Evolutionary conservation across 1,140 invertebrate genomes (phyloP), one percentile per base, ranked within the genome.

Genomic region (Potamilus streckersoni): DNA sequence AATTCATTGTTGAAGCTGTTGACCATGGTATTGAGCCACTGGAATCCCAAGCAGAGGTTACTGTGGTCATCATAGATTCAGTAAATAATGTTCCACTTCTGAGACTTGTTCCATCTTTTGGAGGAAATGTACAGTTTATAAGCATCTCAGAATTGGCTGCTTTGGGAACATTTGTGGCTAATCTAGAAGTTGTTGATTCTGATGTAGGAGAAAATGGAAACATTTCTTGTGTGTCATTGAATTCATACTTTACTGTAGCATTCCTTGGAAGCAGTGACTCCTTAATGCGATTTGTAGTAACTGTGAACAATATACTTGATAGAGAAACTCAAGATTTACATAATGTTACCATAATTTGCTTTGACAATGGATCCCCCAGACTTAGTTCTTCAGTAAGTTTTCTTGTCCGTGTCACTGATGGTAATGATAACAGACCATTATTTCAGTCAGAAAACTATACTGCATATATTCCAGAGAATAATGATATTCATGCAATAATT

Each of bases 81-180:
- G 97, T 96, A 1, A 83, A 83, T 62, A 92, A 93, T 59, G 94
- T 97, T 72, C 91, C 99, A 12, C 96, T 98, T 88, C 92, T 97
- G 31, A 97, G 99, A 90, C 0, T 83, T 56, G 94, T 94, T 0
- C 93, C 95, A 1, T 93, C 92, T 20, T 98, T 98, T 85, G 94
- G 78, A n/a, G 80, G 80, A 64, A 82, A 71, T 59, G 69, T 58
- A 14, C 73, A 73, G 6, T 62, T 70, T 59, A 79, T 79, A 6
- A 64, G 72, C 13, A 68, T 83, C 17, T 77, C 80, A 16, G 82
- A 83, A 77, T 68, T 73, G 31, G 66, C 79, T 15, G 78, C 68
- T n/a, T 67, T 82, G 49, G 69, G 64, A 62, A 74, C 73, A 20
- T 81, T 81, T 69, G 82, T 83, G 15, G 82, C 78, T 19, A 73